Evolutionary conservation across 2,113 vertebrate species (phyloP).

Genomic region (Anolis sagrei): DNA sequence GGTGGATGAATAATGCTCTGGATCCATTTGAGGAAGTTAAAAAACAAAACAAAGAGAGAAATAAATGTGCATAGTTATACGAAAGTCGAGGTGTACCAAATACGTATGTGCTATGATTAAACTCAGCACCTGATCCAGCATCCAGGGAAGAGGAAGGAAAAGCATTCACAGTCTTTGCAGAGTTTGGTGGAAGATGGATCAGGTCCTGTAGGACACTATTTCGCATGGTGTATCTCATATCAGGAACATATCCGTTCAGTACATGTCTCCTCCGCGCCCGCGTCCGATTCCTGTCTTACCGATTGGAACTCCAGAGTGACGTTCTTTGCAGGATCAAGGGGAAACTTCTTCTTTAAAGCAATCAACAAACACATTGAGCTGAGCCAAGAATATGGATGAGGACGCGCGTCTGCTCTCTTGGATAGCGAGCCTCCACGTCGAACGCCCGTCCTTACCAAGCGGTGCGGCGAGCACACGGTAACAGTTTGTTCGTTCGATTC

Average conservation of each 20-base stretch:
- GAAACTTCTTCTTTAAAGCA: conserved; percentile 78
- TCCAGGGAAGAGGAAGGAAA: conserved; percentile 44
- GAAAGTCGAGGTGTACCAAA: conserved; percentile 78
- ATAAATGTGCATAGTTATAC: conserved; percentile 83
- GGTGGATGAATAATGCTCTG: conserved; percentile 33
- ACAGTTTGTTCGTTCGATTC: conserved; percentile 55
- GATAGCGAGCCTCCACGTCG: conserved; percentile 61
- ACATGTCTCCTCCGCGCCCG: conserved; percentile 43
- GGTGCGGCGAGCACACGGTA: conserved; percentile 71
- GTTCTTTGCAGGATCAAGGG: conserved; percentile 73
- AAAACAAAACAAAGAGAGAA: conserved; percentile 52
- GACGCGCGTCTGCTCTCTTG: conserved; percentile 62
- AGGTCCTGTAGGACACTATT: conserved; percentile 56
- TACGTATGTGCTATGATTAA: conserved; percentile 77
- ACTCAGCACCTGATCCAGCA: conserved; percentile 60
- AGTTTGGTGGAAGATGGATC: conserved; percentile 54
- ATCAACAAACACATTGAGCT: conserved; percentile 75
- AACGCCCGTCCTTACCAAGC: conserved; percentile 72
- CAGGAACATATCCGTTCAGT: conserved; percentile 52
- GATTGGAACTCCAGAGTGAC: conserved; percentile 49
- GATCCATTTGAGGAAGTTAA: conserved; percentile 16
- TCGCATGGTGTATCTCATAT: conserved; percentile 61
- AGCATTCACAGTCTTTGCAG: conserved; percentile 53
- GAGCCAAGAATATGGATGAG: conserved; percentile 70
- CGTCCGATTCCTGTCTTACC: conserved; percentile 53